Percentiles rank a stretch among this genome's conserved stretches.
Conservation (phyloP, 2,113 vertebrate species). For the Stigmatopora nigra region DNA sequence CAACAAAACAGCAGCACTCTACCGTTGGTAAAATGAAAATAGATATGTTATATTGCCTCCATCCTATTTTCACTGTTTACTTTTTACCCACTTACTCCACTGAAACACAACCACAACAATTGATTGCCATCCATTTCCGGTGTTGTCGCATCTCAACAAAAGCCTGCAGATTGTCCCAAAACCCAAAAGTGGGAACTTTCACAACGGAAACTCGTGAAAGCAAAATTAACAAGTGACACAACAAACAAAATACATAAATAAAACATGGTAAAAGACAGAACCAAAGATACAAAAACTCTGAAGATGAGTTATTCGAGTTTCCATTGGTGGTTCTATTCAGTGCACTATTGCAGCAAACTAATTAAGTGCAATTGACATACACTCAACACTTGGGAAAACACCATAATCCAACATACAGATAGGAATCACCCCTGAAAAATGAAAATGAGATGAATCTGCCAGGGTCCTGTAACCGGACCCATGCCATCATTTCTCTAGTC, state of each 20-base stretch:
- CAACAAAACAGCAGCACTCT: background rate
- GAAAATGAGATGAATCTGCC: constrained; percentile 41
- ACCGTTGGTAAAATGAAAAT: background rate
- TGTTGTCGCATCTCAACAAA: background rate
- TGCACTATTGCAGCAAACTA: background rate
- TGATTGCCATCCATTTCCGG: background rate
- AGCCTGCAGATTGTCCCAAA: background rate
- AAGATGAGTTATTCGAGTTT: background rate
- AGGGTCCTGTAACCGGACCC: constrained; percentile 19
- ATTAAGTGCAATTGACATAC: constrained; percentile 15
- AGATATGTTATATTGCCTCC: background rate
- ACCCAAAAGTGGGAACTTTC: background rate
- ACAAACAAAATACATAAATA: background rate
- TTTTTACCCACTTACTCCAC: background rate
- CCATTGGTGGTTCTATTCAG: background rate
- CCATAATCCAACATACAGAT: constrained; percentile 10
- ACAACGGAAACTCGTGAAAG: too few relatives aligned
- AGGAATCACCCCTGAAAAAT: constrained; percentile 7
- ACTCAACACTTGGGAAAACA: constrained; percentile 1
- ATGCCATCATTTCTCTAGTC: constrained; percentile 13
- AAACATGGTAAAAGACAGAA: background rate
- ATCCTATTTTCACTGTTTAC: background rate
- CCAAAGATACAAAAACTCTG: background rate
- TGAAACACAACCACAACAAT: background rate
- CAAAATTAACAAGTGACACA: too few relatives aligned